Conservation (phyloP, 1,140 invertebrate genomes). For the Lineus longissimus region DNA sequence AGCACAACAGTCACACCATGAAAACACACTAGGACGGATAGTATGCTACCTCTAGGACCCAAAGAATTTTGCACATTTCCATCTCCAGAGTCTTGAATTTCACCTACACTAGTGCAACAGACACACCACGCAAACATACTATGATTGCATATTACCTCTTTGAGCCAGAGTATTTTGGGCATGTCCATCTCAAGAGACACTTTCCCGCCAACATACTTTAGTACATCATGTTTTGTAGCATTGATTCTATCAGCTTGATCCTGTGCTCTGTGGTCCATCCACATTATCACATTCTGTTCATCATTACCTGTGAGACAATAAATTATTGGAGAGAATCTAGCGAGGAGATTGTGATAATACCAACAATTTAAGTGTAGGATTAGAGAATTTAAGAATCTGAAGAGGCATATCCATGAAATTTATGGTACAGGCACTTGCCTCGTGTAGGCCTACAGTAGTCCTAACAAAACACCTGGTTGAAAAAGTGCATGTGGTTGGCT, state of each 20-base stretch:
- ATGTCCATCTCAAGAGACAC: slow-evolving; percentile 94
- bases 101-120: background rate
- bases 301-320: slow-evolving; percentile 57
- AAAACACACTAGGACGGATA: too few species aligned
- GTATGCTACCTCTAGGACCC: too few species aligned
- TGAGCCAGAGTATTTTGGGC: slow-evolving; percentile 93
- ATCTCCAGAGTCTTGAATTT: background rate
- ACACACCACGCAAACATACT: background rate
- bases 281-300: slow-evolving; percentile 86
- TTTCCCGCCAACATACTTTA: slow-evolving; percentile 84
- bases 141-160: slow-evolving; percentile 56
- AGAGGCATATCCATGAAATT: background rate
- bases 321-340: too few species aligned
- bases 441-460: too few species aligned
- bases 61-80: too few species aligned
- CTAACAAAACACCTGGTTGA: too few species aligned
- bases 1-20: too few species aligned
- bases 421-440: too few species aligned
- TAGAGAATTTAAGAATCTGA: too few species aligned
- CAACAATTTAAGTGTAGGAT: too few species aligned
- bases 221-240: slow-evolving; percentile 65
- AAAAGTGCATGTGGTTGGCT: too few species aligned
- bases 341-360: too few species aligned
- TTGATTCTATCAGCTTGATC: slow-evolving; percentile 81
- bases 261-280: slow-evolving; percentile 92